Base-by-base conservation (phyloP, 37 sponge, comb jelly and placozoan genomes). In the Haliclona indistincta region DNA sequence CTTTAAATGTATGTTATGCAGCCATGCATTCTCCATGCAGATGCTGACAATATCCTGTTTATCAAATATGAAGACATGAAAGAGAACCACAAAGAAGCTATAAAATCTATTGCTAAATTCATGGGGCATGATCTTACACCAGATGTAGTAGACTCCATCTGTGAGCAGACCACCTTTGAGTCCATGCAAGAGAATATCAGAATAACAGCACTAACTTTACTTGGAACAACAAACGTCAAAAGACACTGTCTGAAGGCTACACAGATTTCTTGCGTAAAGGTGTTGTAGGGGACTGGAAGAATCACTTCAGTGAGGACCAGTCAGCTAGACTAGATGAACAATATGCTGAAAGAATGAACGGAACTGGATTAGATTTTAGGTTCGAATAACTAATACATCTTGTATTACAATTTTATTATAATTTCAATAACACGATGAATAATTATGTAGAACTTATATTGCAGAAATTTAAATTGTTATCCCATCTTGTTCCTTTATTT, bases 131-230 rank as follows among this genome's bases (percentile, higher is more conserved):
- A 54, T 47, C 23, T 86, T 26, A 32, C 35, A 25, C 28, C 41
- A 23, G 79, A 79, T 1, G 35, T 74, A 11, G 32, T 86, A 26
- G 75, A 54, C 1, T 23, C 43, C 11, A 51, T 86, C 4, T 67
- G 25, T 23, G 26, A 74, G 39, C 54, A 33, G 56, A 56, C 80
- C 17, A 26, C 67, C 15, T 79, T 86, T 65, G 74, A 73, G 23
- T 43, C 17, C 40, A 86, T 86, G 86, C 73, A 79, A 73, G 43
- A 44, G 28, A 70, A n/a, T n/a, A n/a, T n/a, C n/a, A n/a, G n/a
- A n/a, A 79, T 55, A 10, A 32, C 1, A 22, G 56, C 10, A 43
- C 69, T 28, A 86, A 86, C 30, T 40, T 43, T 22, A 38, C 51
- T 0, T 78, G 82, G 82, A 58, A 45, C 30, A 54, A 69, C 26